phyloP scores from a whole-genome alignment of 2,797 vertebrate genomes.

The Margarornis squamiger region DNA sequence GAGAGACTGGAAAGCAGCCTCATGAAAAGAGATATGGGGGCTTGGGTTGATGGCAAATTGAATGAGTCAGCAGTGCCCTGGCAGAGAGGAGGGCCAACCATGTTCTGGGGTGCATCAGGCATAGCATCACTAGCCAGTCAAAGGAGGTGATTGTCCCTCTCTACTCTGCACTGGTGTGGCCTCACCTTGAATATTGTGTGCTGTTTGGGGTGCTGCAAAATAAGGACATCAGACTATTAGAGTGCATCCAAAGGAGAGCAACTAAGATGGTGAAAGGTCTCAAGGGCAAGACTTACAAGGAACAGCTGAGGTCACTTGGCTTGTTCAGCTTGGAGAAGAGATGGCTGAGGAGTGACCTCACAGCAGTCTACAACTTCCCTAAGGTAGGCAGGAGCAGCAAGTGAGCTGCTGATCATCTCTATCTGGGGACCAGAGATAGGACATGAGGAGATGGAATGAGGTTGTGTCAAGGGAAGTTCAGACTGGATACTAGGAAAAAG shows the following conservation, averaged over 20 bases:
- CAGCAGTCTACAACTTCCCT: not conserved
- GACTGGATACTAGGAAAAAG: not conserved
- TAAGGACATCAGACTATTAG: not conserved
- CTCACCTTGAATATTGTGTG: not conserved
- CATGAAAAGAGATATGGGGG: not conserved
- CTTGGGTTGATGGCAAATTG: not conserved
- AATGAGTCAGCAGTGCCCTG: not conserved
- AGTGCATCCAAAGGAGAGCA: not conserved
- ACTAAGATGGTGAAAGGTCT: not conserved
- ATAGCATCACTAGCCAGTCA: not conserved
- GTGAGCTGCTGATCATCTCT: not conserved
- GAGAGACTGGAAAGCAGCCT: not conserved
- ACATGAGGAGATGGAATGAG: not conserved
- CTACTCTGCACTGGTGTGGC: not conserved
- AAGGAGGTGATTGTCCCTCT: not conserved
- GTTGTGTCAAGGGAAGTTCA: not conserved
- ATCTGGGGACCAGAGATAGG: not conserved
- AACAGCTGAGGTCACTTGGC: not conserved
- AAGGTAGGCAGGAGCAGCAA: rapidly evolving
- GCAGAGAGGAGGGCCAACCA: not conserved
- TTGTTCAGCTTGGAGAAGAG: not conserved
- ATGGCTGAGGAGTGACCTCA: not conserved
- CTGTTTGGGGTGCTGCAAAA: not conserved
- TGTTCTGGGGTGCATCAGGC: not conserved
- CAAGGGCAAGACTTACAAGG: not conserved